A percentile compares a stretch with the other conserved stretches of the same genome.
Evolutionary conservation across 2,797 vertebrate genomes (phyloP).

Genomic region (Poeciliopsis infans): DNA sequence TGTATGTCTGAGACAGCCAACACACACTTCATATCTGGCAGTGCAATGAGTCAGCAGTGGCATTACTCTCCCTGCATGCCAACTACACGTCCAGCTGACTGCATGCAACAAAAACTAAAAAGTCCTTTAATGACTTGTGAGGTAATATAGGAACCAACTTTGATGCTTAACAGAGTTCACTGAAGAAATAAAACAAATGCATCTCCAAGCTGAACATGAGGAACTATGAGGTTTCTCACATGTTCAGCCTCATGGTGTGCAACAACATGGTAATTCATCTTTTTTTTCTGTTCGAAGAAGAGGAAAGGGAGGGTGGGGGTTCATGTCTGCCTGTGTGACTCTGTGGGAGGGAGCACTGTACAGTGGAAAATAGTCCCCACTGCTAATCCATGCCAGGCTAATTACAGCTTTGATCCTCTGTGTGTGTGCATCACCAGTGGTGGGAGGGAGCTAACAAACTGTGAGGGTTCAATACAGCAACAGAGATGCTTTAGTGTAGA

Average conservation of each 20-base stretch:
- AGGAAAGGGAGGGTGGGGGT: conserved; percentile 9
- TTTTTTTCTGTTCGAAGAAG: conserved; percentile 24
- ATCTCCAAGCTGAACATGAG: neutral
- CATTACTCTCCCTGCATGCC: conserved; percentile 44
- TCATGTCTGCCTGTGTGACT: conserved; percentile 43
- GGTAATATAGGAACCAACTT: neutral
- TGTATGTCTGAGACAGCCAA: conserved; percentile 46
- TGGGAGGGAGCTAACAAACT: conserved; percentile 50
- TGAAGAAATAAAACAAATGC: neutral
- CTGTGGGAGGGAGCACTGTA: conserved; percentile 59
- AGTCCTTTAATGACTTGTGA: conserved; percentile 7
- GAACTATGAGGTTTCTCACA: neutral
- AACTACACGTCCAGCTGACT: conserved; percentile 47
- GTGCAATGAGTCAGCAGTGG: conserved; percentile 61
- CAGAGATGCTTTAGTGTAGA: conserved; percentile 17
- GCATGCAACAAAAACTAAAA: conserved; percentile 8
- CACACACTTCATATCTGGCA: conserved; percentile 52
- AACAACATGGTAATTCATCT: conserved; percentile 17
- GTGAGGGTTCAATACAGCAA: conserved; percentile 24
- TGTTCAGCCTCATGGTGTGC: neutral
- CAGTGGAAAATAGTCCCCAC: conserved; percentile 74
- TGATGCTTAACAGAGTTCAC: conserved; percentile 12
- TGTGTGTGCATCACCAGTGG: conserved; percentile 56
- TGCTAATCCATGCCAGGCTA: conserved; percentile 79
- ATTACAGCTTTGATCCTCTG: conserved; percentile 79